Evolutionary conservation across 2,888 invertebrate genomes (phyloP).

Genomic region (Cataglyphis cursor): DNA sequence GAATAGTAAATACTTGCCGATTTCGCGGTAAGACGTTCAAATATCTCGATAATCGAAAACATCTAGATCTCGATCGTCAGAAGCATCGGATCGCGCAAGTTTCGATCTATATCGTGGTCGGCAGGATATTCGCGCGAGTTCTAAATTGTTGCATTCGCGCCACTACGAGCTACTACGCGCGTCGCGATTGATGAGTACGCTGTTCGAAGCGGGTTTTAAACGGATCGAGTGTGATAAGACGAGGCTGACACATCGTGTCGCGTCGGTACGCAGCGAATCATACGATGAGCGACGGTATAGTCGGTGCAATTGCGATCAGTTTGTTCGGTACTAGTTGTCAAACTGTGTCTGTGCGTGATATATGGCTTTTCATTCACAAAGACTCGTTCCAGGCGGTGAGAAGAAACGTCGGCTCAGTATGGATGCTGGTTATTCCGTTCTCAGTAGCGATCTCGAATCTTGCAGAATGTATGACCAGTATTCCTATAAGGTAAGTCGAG

Average conservation of each 20-base stretch:
- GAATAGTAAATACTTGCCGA: not conserved
- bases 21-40: not conserved
- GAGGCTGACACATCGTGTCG: conserved; percentile 48
- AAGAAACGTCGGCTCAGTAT: conserved; percentile 87
- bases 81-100: not conserved
- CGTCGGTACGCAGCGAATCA: conserved; percentile 17
- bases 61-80: not conserved
- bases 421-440: conserved; percentile 90
- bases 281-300: conserved; percentile 85
- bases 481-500: conserved; percentile 89
- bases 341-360: conserved; percentile 60
- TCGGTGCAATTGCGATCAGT: conserved; percentile 84
- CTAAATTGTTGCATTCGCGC: not conserved
- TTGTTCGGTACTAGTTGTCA: conserved; percentile 81
- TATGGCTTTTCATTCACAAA: conserved; percentile 71
- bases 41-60: not conserved
- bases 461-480: conserved; percentile 91
- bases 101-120: not conserved
- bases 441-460: conserved; percentile 88
- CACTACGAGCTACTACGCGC: not conserved
- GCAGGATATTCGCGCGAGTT: conserved; percentile 2
- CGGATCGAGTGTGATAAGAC: conserved; percentile 27
- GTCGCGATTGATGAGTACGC: conserved; percentile 12
- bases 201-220: not conserved
- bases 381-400: conserved; percentile 81